Evolutionary conservation across 1,140 invertebrate genomes (phyloP).

Genomic region (Heterodera carotae): DNA sequence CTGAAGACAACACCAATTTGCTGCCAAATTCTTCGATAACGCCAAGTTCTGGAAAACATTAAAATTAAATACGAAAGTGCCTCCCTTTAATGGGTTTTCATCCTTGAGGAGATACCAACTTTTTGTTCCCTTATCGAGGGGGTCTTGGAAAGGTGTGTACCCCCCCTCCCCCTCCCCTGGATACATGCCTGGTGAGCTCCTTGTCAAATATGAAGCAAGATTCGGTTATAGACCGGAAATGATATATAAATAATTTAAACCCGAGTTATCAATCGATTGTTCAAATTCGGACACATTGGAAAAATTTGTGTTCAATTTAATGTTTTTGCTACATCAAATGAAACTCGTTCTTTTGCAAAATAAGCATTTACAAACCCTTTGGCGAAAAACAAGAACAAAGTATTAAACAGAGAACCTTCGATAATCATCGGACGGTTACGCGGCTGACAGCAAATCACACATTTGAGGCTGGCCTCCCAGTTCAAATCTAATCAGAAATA

Average conservation of each 20-base stretch:
- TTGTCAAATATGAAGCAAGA: too few relatives aligned
- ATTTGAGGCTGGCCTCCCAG: conserved; percentile 29
- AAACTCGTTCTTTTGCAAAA: conserved; percentile 1
- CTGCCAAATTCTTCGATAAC: background rate
- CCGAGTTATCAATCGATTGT: conserved; percentile 12
- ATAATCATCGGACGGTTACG: conserved; percentile 32
- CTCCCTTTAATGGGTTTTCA: background rate
- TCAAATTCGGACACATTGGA: background rate
- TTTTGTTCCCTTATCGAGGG: background rate
- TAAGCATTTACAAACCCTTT: conserved; percentile 6
- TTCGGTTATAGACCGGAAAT: too few relatives aligned
- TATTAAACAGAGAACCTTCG: conserved; percentile 37
- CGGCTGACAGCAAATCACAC: conserved; percentile 34
- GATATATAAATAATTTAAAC: too few relatives aligned
- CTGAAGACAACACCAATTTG: background rate
- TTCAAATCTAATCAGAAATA: conserved; percentile 16
- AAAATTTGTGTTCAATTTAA: too few relatives aligned
- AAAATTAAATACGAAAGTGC: background rate
- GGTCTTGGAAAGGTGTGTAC: too few relatives aligned
- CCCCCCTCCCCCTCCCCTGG: too few relatives aligned
- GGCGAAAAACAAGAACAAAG: background rate
- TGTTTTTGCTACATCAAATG: background rate
- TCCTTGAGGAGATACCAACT: background rate
- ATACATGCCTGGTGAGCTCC: too few relatives aligned
- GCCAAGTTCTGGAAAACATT: background rate